Evolutionary conservation across 2,113 vertebrate species (phyloP), one percentile per base, ranked within the genome.

Genomic region (Siniperca chuatsi): DNA sequence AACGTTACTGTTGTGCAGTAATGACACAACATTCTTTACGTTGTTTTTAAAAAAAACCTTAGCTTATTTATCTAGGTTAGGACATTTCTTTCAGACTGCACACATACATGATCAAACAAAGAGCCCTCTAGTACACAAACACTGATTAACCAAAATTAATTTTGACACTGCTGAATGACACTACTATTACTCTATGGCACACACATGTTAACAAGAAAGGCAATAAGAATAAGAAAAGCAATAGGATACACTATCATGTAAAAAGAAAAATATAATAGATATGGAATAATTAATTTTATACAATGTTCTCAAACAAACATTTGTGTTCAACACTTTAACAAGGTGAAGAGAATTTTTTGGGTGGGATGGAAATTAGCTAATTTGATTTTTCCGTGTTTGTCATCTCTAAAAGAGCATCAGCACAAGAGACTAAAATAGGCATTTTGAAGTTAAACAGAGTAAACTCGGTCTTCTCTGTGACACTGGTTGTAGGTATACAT

Each of bases 1-100:
- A 86, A 85, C 80, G 13, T 62, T 57, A 64, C 71, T 76, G 52
- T 33, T 48, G 25, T 20, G 29, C 70, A 10, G 69, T 78, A 78
- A 82, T 33, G 8, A 72, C 64, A 11, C 23, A 77, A 15, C 3
- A 23, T 52, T 69, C 82, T 58, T 64, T 64, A 42, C 10, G 55
- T 37, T 21, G 44, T 12, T 65, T 12, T n/a, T n/a, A 7, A 72
- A 29, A 66, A 29, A 66, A 73, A 69, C 16, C 33, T 35, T 10
- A 44, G n/a, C 29, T 20, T 12, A 16, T 67, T 52, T 29, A 10
- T 44, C 72, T 15, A 8, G 16, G 37, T 35, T 62, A 35, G 1
- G 1, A 35, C 4, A 48, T 33, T 70, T 77, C 9, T 21, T 37
- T 54, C 15, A 42, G 2, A 10, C 12, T 42, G 13, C 3, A 73